A percentile compares a stretch with the other conserved stretches of the same genome.
phyloP scores from a whole-genome alignment of 1,140 invertebrate species.

The Spodoptera frugiperda region DNA sequence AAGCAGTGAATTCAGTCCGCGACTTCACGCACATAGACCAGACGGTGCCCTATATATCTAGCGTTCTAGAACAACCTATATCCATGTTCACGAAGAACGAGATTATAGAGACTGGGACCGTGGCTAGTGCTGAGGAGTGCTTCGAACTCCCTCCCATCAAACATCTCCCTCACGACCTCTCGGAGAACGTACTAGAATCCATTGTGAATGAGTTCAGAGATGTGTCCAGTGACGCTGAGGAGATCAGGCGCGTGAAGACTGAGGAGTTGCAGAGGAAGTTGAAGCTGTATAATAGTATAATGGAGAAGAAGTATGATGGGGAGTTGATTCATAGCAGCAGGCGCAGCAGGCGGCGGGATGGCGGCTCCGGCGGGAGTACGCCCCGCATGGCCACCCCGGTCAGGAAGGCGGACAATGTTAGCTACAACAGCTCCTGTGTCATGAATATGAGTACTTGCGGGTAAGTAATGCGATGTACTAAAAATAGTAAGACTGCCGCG shows the following conservation, averaged over 20 bases:
- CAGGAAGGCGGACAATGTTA: slow-evolving; percentile 54
- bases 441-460: slow-evolving; percentile 73
- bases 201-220: slow-evolving; percentile 78
- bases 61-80: slow-evolving; percentile 76
- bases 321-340: slow-evolving; percentile 74
- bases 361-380: slow-evolving; percentile 58
- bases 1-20: slow-evolving; percentile 80
- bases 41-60: slow-evolving; percentile 71
- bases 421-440: slow-evolving; percentile 71
- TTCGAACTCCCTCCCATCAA: slow-evolving; percentile 82
- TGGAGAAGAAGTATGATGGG: slow-evolving; percentile 74
- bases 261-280: slow-evolving; percentile 77
- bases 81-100: slow-evolving; percentile 71
- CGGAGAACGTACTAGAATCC: slow-evolving; percentile 76
- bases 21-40: slow-evolving; percentile 75
- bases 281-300: slow-evolving; percentile 77
- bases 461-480: too few relatives aligned
- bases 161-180: slow-evolving; percentile 73
- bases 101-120: slow-evolving; percentile 54
- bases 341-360: slow-evolving; percentile 59
- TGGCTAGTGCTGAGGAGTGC: slow-evolving; percentile 80
- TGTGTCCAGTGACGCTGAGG: slow-evolving; percentile 68
- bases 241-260: slow-evolving; percentile 65
- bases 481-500: too few relatives aligned
- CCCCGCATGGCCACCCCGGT: slow-evolving; percentile 64